A percentile compares a stretch with the other conserved stretches of the same genome.
Evolutionary conservation across 2,113 vertebrate species (phyloP).

Genomic region (Paracanthobrama guichenoti): DNA sequence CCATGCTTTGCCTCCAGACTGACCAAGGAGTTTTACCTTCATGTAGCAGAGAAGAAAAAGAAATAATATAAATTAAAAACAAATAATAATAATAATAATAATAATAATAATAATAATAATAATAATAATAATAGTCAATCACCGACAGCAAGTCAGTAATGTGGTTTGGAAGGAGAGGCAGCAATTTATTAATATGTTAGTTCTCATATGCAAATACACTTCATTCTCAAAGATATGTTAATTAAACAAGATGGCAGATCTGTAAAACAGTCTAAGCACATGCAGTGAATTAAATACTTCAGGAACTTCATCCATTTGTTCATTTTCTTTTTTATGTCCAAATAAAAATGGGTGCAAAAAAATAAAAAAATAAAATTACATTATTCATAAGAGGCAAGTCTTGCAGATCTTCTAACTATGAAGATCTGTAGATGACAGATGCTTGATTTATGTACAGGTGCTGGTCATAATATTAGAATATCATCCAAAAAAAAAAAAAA

Average conservation of each 20-base stretch:
- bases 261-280: not conserved
- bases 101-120: no score
- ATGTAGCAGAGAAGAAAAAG: not conserved
- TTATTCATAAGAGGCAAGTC: not conserved
- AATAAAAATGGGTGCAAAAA: not conserved
- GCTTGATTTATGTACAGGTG: no score
- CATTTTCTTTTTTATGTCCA: not conserved
- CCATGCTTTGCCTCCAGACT: slow-evolving; percentile 30
- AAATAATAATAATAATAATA: no score
- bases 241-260: not conserved
- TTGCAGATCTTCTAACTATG: not conserved
- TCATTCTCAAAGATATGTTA: not conserved
- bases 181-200: not conserved
- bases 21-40: slow-evolving; percentile 17
- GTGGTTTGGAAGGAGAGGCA: not conserved
- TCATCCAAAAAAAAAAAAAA: no score
- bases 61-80: no score
- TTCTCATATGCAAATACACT: not conserved
- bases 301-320: not conserved
- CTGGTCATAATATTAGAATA: no score
- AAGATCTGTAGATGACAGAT: not conserved
- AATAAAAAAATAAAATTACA: no score
- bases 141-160: not conserved
- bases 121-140: not conserved
- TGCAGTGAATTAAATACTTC: not conserved